A percentile compares a stretch with the other conserved stretches of the same genome.
Conservation (phyloP, 2,888 invertebrate species). For the Pimpla rufipes region DNA sequence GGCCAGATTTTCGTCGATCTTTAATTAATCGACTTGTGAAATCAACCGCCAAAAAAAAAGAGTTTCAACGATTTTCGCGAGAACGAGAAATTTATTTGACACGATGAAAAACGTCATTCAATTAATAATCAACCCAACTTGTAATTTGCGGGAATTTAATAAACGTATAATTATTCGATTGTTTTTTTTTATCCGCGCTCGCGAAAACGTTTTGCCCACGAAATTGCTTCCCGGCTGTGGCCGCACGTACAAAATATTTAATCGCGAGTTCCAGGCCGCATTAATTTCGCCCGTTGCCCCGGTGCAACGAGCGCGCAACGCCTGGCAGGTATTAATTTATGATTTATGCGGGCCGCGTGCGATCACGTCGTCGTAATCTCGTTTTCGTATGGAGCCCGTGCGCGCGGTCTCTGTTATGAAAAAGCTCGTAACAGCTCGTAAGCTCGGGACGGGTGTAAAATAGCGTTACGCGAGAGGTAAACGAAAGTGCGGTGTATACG, state of each 20-base stretch:
- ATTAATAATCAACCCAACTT: too few species aligned
- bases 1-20: background rate
- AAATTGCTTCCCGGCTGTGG: background rate
- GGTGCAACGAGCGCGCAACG: background rate
- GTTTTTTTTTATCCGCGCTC: too few species aligned
- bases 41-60: background rate
- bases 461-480: conserved; percentile 44
- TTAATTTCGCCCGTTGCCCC: background rate
- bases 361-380: conserved; percentile 54
- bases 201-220: background rate
- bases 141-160: background rate
- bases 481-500: conserved; percentile 19
- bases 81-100: too few species aligned
- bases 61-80: background rate
- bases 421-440: conserved; percentile 52
- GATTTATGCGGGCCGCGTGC: conserved; percentile 57
- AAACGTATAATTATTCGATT: background rate
- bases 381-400: conserved; percentile 44
- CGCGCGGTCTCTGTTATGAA: conserved; percentile 6
- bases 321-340: conserved; percentile 57
- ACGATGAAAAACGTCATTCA: too few species aligned
- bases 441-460: conserved; percentile 46
- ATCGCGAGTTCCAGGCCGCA: background rate
- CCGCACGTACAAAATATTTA: background rate
- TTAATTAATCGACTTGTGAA: background rate